Evolutionary conservation across 2,113 vertebrate genomes (phyloP).

Genomic region (Dicentrarchus labrax): DNA sequence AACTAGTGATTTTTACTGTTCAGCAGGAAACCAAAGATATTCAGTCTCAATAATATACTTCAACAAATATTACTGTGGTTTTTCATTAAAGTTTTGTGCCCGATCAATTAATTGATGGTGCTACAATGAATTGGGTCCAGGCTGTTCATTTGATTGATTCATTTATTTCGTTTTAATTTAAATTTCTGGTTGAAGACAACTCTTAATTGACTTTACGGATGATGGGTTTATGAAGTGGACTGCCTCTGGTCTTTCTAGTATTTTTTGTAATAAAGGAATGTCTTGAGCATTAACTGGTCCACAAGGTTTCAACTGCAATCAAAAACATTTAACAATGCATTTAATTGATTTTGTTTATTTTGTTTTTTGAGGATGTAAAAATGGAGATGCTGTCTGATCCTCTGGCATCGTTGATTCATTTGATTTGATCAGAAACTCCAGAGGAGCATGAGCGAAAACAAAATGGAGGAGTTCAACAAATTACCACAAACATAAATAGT

Average conservation of each 20-base stretch:
- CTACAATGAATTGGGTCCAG: conserved; percentile 10
- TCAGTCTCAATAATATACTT: background rate
- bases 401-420: background rate
- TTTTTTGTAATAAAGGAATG: background rate
- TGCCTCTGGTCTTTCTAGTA: background rate
- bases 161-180: conserved; percentile 14
- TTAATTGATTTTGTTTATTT: background rate
- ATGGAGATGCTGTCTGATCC: background rate
- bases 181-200: background rate
- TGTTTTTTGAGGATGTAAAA: background rate
- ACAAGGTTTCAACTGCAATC: background rate
- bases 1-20: background rate
- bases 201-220: conserved; percentile 5
- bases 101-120: background rate
- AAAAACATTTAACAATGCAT: background rate
- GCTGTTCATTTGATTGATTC: conserved; percentile 11
- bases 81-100: conserved; percentile 5
- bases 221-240: background rate
- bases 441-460: background rate
- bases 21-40: background rate
- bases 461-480: background rate
- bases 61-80: conserved; percentile 2
- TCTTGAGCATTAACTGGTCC: background rate
- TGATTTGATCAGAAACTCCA: background rate
- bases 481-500: background rate